These are phyloP conservation scores for Drosophila leontia DNA, from an alignment of 1,140 invertebrate species.

Conservation along the genomic window DNA sequence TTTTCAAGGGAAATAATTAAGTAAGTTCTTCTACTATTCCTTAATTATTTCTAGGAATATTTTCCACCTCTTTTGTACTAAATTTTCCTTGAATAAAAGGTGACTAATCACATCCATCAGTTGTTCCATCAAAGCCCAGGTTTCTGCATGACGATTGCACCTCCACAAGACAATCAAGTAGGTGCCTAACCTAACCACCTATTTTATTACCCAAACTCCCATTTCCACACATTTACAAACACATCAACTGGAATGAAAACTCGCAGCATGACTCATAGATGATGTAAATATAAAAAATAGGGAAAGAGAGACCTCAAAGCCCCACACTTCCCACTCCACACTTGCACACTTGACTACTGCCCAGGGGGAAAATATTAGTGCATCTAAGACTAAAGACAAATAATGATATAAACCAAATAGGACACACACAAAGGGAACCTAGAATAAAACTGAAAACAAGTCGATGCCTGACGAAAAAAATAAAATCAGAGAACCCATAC, in stretches of 20 bases:
- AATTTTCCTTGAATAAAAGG: not conserved
- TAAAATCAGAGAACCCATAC: conserved; percentile 51
- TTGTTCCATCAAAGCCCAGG: not conserved
- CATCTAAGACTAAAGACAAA: conserved; percentile 77
- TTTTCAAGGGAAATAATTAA: no score
- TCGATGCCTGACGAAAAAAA: conserved; percentile 51
- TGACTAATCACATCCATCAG: conserved; percentile 41
- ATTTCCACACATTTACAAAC: conserved; percentile 66
- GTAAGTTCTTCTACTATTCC: not conserved
- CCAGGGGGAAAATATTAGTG: conserved; percentile 74
- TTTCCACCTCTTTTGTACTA: not conserved
- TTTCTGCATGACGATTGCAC: conserved; percentile 26
- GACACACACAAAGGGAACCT: conserved; percentile 23
- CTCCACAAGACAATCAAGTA: conserved; percentile 44
- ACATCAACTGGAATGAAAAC: conserved; percentile 31
- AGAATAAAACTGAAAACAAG: conserved; percentile 33
- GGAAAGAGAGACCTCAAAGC: conserved; percentile 10
- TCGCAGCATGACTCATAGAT: conserved; percentile 65
- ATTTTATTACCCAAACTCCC: conserved; percentile 56
- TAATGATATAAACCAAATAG: conserved; percentile 74
- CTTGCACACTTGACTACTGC: conserved; percentile 64
- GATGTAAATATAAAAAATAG: conserved; percentile 17
- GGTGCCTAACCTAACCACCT: conserved; percentile 39
- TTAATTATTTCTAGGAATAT: conserved; percentile 1
- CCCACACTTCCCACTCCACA: conserved; percentile 15